A percentile compares a stretch with the other conserved stretches of the same genome.
phyloP scores from a whole-genome alignment of 2,888 invertebrate genomes.

The Spisula solida region DNA sequence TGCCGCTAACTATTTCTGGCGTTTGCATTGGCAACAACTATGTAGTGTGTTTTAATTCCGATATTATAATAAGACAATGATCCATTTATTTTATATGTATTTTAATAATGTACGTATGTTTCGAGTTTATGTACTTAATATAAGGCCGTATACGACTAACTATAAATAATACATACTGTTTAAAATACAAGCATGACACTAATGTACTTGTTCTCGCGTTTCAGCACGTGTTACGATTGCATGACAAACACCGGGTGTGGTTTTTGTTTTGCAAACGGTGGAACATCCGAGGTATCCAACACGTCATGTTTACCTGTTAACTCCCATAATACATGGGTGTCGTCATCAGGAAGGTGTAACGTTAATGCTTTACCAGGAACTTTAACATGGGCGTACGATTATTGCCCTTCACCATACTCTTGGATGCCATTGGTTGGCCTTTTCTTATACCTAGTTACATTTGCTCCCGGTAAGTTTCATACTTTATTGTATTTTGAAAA shows the following conservation, averaged over 20 bases:
- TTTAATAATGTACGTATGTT: too few relatives aligned
- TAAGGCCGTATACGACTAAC: too few relatives aligned
- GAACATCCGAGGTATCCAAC: conserved; percentile 76
- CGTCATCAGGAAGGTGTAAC: conserved; percentile 85
- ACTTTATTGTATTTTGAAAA: too few relatives aligned
- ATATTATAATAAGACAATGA: too few relatives aligned
- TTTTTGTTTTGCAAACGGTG: conserved; percentile 87
- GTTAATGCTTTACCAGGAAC: conserved; percentile 72
- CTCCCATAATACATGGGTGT: conserved; percentile 81
- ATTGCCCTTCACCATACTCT: conserved; percentile 87
- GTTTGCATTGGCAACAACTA: too few relatives aligned
- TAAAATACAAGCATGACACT: too few relatives aligned
- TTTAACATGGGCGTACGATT: conserved; percentile 88
- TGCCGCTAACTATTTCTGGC: too few relatives aligned
- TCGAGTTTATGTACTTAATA: too few relatives aligned
- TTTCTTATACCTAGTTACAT: conserved; percentile 88
- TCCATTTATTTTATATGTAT: too few relatives aligned
- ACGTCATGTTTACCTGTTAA: conserved; percentile 86
- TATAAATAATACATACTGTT: too few relatives aligned
- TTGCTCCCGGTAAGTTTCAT: conserved; percentile 88
- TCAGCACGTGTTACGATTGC: conserved; percentile 86
- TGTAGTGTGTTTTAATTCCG: too few relatives aligned
- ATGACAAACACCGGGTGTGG: conserved; percentile 88
- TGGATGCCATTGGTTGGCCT: conserved; percentile 88
- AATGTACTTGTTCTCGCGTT: neutral